phyloP scores from a whole-genome alignment of 2,113 vertebrate genomes.

The Papio anubis region DNA sequence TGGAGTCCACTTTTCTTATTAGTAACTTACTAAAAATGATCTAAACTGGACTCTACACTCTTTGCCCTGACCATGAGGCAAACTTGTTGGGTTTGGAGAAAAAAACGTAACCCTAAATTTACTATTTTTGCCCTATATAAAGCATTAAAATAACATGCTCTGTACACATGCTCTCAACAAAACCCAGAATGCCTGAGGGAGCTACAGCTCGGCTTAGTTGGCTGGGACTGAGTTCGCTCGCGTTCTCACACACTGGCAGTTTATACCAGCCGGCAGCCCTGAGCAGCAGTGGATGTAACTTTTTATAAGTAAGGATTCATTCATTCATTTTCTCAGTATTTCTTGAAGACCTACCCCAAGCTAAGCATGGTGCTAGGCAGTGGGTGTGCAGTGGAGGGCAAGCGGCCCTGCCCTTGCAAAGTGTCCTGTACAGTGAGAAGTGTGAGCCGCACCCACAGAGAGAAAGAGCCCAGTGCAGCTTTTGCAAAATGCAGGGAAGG shows the following conservation, averaged over 20 bases:
- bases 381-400: neutral
- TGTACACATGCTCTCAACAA: neutral
- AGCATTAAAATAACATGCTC: neutral
- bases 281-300: neutral
- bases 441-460: neutral
- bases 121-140: neutral
- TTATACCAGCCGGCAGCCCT: neutral
- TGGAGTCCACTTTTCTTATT: slow-evolving; percentile 32
- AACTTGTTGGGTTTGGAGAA: neutral
- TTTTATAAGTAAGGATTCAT: neutral
- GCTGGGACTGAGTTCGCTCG: neutral
- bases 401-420: neutral
- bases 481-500: fast-evolving
- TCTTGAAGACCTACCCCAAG: neutral
- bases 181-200: neutral
- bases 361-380: neutral
- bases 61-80: slow-evolving; percentile 13
- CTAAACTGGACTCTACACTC: slow-evolving; percentile 17
- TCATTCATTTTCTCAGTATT: neutral
- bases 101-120: slow-evolving; percentile 5
- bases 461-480: neutral
- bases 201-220: neutral
- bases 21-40: slow-evolving; percentile 10
- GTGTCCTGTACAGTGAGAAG: neutral
- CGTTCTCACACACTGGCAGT: fast-evolving